Conservation (phyloP, 1,140 invertebrate genomes). For the Scylla paramamosain region DNA sequence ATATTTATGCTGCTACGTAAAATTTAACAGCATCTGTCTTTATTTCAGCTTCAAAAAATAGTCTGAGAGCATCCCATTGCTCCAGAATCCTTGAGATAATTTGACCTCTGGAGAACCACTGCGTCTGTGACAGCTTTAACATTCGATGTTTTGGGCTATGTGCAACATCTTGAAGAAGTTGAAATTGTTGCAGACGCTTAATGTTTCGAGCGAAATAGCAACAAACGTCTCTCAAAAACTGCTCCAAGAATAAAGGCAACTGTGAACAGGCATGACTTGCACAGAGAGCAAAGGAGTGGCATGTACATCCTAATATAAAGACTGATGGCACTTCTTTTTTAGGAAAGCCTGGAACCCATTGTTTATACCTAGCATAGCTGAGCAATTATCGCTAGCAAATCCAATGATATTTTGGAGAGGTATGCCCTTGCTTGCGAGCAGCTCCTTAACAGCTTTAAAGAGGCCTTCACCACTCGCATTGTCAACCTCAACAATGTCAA, state of each 20-base stretch:
- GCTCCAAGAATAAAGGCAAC: conserved; percentile 12
- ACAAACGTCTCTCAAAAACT: background rate
- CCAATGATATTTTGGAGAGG: conserved; percentile 73
- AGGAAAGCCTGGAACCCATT: conserved; percentile 34
- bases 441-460: conserved; percentile 34
- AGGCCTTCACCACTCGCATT: conserved; percentile 58
- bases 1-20: conserved; percentile 51
- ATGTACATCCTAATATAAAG: too few species aligned
- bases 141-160: background rate
- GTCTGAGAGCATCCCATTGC: too few species aligned
- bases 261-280: conserved; percentile 52
- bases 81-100: background rate
- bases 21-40: background rate
- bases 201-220: background rate
- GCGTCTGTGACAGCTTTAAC: conserved; percentile 34
- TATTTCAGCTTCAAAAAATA: conserved; percentile 31
- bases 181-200: background rate
- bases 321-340: conserved; percentile 39
- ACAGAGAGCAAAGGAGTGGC: conserved; percentile 70
- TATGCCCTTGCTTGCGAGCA: too few species aligned
- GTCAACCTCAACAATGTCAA: conserved; percentile 62
- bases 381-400: conserved; percentile 60
- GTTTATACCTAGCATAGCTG: background rate
- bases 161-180: conserved; percentile 28
- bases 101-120: background rate